Conservation (phyloP, 2,888 invertebrate species). For the Pyrrhia umbra region DNA sequence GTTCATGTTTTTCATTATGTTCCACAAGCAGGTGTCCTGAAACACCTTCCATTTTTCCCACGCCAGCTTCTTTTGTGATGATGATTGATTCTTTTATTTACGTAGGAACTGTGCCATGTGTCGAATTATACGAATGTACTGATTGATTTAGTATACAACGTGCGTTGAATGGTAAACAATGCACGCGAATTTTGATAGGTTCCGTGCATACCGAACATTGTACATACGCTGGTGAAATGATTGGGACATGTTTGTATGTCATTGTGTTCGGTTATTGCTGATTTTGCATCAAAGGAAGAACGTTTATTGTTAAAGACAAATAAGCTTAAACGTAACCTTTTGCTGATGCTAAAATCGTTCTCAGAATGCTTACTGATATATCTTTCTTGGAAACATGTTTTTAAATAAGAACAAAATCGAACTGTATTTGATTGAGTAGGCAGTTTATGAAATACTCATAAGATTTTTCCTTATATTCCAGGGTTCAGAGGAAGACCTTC, state of each 20-base stretch:
- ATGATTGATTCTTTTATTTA: constrained; percentile 70
- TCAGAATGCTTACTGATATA: background rate
- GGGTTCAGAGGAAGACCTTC: constrained; percentile 95
- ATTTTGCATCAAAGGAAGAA: constrained; percentile 16
- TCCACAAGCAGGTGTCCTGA: constrained; percentile 76
- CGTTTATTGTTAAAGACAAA: constrained; percentile 3
- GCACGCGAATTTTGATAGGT: constrained; percentile 56
- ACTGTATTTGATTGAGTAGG: background rate
- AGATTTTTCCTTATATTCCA: constrained; percentile 79
- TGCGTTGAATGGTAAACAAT: constrained; percentile 56
- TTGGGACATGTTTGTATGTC: constrained; percentile 38
- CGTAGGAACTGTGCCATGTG: constrained; percentile 53
- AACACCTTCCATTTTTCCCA: constrained; percentile 84
- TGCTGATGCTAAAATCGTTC: constrained; percentile 8
- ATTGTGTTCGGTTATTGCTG: constrained; percentile 33
- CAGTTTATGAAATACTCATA: background rate
- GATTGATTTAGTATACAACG: constrained; percentile 54
- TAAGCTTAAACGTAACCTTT: constrained; percentile 4
- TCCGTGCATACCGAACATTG: constrained; percentile 43
- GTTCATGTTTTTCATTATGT: constrained; percentile 71
- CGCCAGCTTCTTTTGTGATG: constrained; percentile 70
- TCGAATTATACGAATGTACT: constrained; percentile 66
- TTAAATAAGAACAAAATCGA: background rate
- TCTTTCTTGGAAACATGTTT: background rate
- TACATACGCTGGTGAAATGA: constrained; percentile 38